Conservation (phyloP, 2,113 vertebrate species). For the Microcebus jonahi region DNA sequence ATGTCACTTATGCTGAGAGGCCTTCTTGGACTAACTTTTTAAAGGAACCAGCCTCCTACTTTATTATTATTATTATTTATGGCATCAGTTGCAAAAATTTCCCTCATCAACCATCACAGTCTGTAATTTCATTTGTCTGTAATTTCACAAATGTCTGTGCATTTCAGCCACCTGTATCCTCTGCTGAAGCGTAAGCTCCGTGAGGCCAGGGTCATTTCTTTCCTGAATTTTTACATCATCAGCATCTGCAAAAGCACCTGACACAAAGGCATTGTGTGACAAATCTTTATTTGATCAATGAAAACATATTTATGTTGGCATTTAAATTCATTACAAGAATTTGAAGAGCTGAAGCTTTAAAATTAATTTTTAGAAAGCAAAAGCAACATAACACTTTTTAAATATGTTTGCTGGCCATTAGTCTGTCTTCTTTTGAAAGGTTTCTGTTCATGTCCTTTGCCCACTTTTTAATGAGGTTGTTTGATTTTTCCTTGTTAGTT, state of each 20-base stretch:
- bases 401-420: too few species aligned
- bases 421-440: too few species aligned
- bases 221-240: rapidly evolving
- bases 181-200: rapidly evolving
- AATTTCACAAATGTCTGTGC: too few species aligned
- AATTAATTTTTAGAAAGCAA: background rate
- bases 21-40: background rate
- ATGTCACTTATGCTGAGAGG: background rate
- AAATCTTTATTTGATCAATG: background rate
- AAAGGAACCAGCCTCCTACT: background rate
- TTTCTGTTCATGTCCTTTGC: too few species aligned
- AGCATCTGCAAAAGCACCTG: background rate
- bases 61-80: background rate
- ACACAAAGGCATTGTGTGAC: background rate
- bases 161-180: background rate
- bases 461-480: too few species aligned
- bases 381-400: background rate
- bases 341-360: background rate
- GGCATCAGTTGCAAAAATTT: background rate
- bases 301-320: background rate
- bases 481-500: too few species aligned
- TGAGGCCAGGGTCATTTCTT: background rate
- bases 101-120: too few species aligned
- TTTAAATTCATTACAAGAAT: background rate
- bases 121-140: too few species aligned